phyloP scores from a whole-genome alignment of 2,113 vertebrate genomes.

The Peucedramus taeniatus region DNA sequence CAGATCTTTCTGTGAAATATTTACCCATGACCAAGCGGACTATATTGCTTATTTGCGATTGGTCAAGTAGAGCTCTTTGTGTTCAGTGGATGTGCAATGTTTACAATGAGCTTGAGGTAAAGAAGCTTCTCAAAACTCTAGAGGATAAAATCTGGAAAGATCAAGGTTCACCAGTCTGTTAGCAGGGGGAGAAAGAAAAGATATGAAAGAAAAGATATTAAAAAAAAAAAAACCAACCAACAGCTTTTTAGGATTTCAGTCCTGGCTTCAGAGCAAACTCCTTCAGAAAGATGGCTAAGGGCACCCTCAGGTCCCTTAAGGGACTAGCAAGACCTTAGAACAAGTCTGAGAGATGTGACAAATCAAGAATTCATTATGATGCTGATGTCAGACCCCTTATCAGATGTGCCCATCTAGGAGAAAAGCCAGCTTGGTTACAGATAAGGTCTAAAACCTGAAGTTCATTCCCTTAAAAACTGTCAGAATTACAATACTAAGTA shows the following conservation, averaged over 20 bases:
- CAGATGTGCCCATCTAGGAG: background rate
- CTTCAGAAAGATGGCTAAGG: background rate
- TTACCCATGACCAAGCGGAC: background rate
- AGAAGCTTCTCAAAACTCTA: background rate
- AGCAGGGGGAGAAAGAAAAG: background rate
- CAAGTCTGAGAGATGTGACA: background rate
- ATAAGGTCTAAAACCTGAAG: background rate
- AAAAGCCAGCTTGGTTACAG: background rate
- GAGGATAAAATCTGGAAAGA: background rate
- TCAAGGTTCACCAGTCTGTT: background rate
- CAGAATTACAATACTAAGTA: background rate
- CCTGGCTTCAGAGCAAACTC: background rate
- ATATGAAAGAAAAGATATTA: background rate
- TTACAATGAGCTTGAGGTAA: background rate
- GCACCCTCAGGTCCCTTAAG: background rate
- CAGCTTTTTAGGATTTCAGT: background rate
- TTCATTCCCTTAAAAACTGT: background rate
- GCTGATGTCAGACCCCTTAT: background rate
- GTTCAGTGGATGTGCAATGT: background rate
- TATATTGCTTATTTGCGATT: background rate
- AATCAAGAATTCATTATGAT: background rate
- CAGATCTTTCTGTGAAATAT: background rate
- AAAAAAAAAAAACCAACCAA: background rate
- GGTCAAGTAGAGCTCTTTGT: background rate
- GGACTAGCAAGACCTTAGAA: background rate